Base-by-base conservation (phyloP, 1,140 invertebrate species). In the Neotoxoptera formosana region DNA sequence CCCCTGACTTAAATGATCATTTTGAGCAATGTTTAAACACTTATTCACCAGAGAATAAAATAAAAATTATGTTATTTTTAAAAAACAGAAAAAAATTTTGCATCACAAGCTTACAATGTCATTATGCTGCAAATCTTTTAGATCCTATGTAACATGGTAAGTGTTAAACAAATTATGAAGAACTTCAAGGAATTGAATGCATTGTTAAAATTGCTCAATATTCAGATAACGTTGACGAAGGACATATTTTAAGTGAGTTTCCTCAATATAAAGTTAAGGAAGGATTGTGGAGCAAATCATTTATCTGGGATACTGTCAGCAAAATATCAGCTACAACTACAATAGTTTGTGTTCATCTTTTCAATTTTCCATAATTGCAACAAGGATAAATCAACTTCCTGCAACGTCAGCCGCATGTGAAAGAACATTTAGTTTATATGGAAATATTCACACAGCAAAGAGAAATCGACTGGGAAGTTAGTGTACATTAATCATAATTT, bases 401-500 rank as follows among this genome's bases (percentile, higher is more conserved):
- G 83, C 53, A 34, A 93, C 93, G 11, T 41, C 84, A 4, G 84
- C 83, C 14, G 81, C 84, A 7, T 84, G 53, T 34, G 93, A 93
- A 20, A 84, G 86, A 34, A 53, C 9, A 25, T 93, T 93, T 34
- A 93, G 86, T 9, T 6, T 51, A n/a, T 87, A 93, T 21, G 25
- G 9, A 2, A n/a, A 56, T 30, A 34, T 56, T 0, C 86, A 93
- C 14, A 23, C 83, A 8, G 45, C 86, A 0, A 21, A 51, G 6
- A 34, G 83, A 20, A 93, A 93, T 88, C 3, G 51, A 34, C 84
- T 93, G 60, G 36, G 0, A 91, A 91, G 11, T 0, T 91, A 47
- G 90, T 91, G 0, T 91, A 76, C 23, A n/a, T 91, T 25, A 76
- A 60, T 7, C 90, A 91, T n/a, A 91, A 91, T 91, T 48, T 91